A percentile compares a stretch with the other conserved stretches of the same genome.
These are phyloP conservation scores for Sarcophaga bullata DNA, from an alignment of 1,140 invertebrate species.

Conservation along the genomic window DNA sequence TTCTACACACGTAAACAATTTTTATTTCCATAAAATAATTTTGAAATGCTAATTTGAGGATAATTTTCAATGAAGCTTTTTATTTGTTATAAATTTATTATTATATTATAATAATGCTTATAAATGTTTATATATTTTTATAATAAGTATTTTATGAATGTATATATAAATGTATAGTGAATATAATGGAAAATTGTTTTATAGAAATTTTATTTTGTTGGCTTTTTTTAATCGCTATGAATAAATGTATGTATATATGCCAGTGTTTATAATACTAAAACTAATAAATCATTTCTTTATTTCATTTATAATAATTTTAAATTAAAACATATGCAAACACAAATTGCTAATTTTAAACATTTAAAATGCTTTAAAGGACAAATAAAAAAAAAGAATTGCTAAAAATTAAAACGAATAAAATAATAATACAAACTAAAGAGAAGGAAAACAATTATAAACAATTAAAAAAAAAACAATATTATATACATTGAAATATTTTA, in stretches of 20 bases:
- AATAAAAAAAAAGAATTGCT: not conserved
- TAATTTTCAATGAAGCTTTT: constrained; percentile 16
- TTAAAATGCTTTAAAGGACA: constrained; percentile 35
- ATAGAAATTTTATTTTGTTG: no score
- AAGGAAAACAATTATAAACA: not conserved
- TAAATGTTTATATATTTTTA: no score
- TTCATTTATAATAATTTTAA: not conserved
- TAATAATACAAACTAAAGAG: not conserved
- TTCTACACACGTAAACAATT: no score
- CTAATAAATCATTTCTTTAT: constrained; percentile 8
- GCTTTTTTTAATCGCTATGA: no score
- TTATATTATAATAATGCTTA: no score
- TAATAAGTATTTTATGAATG: no score
- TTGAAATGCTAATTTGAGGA: no score
- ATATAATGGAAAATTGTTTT: no score
- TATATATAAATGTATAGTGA: no score
- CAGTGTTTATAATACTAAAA: not conserved
- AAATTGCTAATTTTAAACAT: constrained; percentile 27
- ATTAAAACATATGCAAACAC: constrained; percentile 21
- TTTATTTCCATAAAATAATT: no score
- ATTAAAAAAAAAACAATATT: not conserved
- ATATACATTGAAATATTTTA: not conserved
- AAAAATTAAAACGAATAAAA: constrained; percentile 8
- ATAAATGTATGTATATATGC: no score
- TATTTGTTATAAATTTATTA: not conserved